Evolutionary conservation across 1,140 invertebrate species (phyloP).

Genomic region (Drosophila kanapiae): DNA sequence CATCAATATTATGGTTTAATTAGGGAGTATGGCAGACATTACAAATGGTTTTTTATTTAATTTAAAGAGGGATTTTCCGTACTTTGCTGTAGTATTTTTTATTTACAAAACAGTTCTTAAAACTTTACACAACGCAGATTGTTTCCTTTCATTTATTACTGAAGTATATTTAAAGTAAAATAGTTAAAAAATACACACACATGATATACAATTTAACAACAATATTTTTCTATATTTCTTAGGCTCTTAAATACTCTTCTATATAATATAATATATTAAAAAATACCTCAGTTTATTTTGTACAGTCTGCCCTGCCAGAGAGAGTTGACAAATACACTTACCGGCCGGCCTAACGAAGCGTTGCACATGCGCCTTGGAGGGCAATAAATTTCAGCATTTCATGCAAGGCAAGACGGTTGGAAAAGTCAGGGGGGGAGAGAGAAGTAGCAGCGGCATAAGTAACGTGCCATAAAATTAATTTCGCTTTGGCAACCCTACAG

Average conservation of each 20-base stretch:
- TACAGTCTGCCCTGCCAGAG: slow-evolving; percentile 11
- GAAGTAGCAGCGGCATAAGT: slow-evolving; percentile 28
- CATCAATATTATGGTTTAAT: background rate
- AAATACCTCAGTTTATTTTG: background rate
- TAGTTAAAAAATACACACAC: too few relatives aligned
- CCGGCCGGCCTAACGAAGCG: slow-evolving; percentile 51
- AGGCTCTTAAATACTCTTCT: background rate
- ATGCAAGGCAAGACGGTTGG: slow-evolving; percentile 9
- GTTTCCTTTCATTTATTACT: too few relatives aligned
- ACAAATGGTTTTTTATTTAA: background rate
- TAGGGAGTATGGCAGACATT: background rate
- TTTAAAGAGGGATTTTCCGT: background rate
- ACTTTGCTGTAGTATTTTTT: background rate
- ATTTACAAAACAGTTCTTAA: too few relatives aligned
- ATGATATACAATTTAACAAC: too few relatives aligned
- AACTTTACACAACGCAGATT: too few relatives aligned
- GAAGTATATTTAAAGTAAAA: too few relatives aligned
- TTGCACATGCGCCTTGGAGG: slow-evolving; percentile 36
- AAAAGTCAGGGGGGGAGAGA: background rate
- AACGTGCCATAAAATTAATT: slow-evolving; percentile 71
- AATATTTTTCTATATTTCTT: background rate
- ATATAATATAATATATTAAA: background rate
- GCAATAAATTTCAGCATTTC: slow-evolving; percentile 61
- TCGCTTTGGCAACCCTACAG: slow-evolving; percentile 71
- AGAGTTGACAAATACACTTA: slow-evolving; percentile 70